Evolutionary conservation across 2,888 invertebrate genomes (phyloP), one percentile per base, ranked within the genome.

Genomic region (Pterostichus madidus): DNA sequence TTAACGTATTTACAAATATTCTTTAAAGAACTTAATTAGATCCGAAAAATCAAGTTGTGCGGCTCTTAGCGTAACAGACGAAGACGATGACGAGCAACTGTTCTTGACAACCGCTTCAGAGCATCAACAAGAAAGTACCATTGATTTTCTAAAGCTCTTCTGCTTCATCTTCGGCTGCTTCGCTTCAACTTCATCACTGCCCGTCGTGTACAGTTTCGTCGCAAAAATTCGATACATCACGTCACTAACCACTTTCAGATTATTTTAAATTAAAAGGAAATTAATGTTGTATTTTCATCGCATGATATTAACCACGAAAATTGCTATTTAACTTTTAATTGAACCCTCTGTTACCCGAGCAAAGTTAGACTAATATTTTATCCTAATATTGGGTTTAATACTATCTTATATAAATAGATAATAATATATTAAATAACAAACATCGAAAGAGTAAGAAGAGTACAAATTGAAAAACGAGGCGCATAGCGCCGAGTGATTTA

Each of bases 111-210:
- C 31, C 68, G 68, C 68, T 68, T 68, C n/a, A 68, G 44, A 17
- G 44, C 68, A 39, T 68, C 39, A 68, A 13, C 68, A 10, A 39
- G 44, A 39, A 68, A 68, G 68, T 68, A 39, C 68, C 68, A 68
- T 68, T 68, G 68, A 68, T 68, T 68, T 68, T 68, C 39, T 39
- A 11, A 68, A 68, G 68, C 68, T 39, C 39, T 68, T 59, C 59
- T 59, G 59, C 44, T 68, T 68, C 44, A 13, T 59, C 39, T 35
- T 44, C 17, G 39, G 68, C 59, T 59, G 24, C 59, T 59, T 59
- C 11, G 5, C 44, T 35, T 6, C n/a, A 39, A 6, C 68, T 68
- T 39, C 68, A 68, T 68, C 68, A 68, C 32, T 68, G 68, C 39
- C 68, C n/a, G 13, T 39, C 59, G 59, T 17, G 15, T 8, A 31